A percentile compares a stretch with the other conserved stretches of the same genome.
Evolutionary conservation across 2,797 vertebrate genomes (phyloP).

Genomic region (Alauda arvensis): DNA sequence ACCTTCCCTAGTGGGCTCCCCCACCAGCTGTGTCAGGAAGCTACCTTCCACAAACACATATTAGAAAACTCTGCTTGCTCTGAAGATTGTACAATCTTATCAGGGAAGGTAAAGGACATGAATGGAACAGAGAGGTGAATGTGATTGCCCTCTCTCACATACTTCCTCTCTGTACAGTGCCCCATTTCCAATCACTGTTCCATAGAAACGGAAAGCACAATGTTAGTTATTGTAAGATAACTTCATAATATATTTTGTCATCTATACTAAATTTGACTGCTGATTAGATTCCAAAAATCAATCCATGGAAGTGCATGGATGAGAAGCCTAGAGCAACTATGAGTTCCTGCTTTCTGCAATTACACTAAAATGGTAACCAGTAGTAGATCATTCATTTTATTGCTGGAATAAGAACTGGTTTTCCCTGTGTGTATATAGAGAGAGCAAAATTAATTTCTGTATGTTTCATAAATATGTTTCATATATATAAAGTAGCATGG

Average conservation of each 20-base stretch:
- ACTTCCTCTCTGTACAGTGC: not conserved
- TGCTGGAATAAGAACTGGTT: slow-evolving; percentile 14
- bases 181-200: not conserved
- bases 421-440: not conserved
- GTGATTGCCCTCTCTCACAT: not conserved
- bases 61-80: not conserved
- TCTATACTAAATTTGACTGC: not conserved
- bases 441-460: slow-evolving; percentile 9
- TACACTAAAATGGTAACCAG: slow-evolving; percentile 16
- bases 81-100: not conserved
- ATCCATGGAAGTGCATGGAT: not conserved
- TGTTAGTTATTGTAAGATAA: not conserved
- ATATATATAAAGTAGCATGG: slow-evolving; percentile 5
- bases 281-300: slow-evolving; percentile 31
- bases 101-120: not conserved
- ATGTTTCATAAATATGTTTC: slow-evolving; percentile 52
- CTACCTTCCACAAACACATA: not conserved
- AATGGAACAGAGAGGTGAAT: not conserved
- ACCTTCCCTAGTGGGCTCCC: not conserved
- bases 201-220: not conserved
- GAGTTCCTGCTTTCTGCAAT: not conserved
- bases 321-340: slow-evolving; percentile 19
- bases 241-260: not conserved
- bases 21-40: not conserved
- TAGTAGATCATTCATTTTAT: slow-evolving; percentile 16